Percentiles rank a stretch among this genome's conserved stretches.
phyloP scores from a whole-genome alignment of 2,888 invertebrate genomes.

The Metalampra italica region DNA sequence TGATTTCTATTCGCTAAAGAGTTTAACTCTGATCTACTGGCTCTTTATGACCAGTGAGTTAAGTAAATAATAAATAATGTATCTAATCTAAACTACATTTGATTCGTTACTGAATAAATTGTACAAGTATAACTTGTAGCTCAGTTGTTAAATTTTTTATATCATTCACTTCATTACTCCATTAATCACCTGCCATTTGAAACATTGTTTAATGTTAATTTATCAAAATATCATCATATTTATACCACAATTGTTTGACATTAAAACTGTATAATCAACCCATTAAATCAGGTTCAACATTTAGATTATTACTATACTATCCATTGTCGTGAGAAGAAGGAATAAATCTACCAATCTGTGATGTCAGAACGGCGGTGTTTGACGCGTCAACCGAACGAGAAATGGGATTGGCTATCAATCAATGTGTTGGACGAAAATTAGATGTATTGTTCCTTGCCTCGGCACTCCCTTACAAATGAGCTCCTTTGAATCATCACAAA shows the following conservation, averaged over 20 bases:
- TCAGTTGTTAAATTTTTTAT: too few relatives aligned
- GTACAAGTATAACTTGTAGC: too few relatives aligned
- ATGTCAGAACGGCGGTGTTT: slow-evolving; percentile 45
- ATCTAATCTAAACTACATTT: too few relatives aligned
- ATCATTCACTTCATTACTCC: too few relatives aligned
- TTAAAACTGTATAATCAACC: slow-evolving; percentile 16
- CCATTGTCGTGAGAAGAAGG: slow-evolving; percentile 37
- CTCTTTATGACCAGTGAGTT: background rate
- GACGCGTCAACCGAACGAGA: slow-evolving; percentile 46
- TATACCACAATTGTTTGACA: slow-evolving; percentile 18
- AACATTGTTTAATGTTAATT: slow-evolving; percentile 10
- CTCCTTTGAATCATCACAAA: slow-evolving; percentile 35
- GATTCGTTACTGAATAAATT: too few relatives aligned
- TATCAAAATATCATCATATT: slow-evolving; percentile 29
- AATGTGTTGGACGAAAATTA: slow-evolving; percentile 60
- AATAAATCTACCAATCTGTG: slow-evolving; percentile 47
- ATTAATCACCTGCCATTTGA: too few relatives aligned
- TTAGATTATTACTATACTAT: slow-evolving; percentile 38
- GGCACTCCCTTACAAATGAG: slow-evolving; percentile 56
- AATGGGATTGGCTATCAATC: slow-evolving; percentile 63
- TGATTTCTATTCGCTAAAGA: background rate
- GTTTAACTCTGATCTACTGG: background rate
- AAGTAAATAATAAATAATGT: too few relatives aligned
- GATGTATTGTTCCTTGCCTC: slow-evolving; percentile 57
- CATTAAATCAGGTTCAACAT: slow-evolving; percentile 27